Evolutionary conservation across 2,113 vertebrate genomes (phyloP), one percentile per base, ranked within the genome.

Genomic region (Hylia prasina): DNA sequence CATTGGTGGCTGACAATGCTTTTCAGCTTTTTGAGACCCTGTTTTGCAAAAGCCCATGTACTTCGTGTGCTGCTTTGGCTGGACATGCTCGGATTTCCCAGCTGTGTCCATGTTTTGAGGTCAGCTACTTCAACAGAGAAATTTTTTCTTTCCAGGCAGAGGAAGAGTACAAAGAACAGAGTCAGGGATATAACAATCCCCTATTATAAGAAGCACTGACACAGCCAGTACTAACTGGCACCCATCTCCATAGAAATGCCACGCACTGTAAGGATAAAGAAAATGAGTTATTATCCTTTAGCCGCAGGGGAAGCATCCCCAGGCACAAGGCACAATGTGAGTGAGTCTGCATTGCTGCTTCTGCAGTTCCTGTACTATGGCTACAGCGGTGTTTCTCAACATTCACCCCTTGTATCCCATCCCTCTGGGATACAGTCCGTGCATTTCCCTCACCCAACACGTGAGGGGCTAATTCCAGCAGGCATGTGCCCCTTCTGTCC

Each of bases 161-260:
- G 70, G 53, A 94, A 85, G 45, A 85, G 30, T 44, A 90, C 90
- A 95, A 95, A 95, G 88, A 90, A 60, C 40, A 76, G 90, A 92
- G 82, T 90, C 92, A 79, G 77, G 90, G 61, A 84, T 86, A 44
- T 84, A 96, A 96, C 92, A 93, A 90, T 94, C 90, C 81, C 83
- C 84, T 53, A 95, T 95, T 93, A 75, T 92, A 78, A 83, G 88
- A 92, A 56, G 85, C 79, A 89, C 31, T 0, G 0, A 88, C 76
- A 90, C 40, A 95, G 92, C 72, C 90, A 90, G 88, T 39, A 68
- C 94, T 90, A 90, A 90, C 90, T 94, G 90, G 90, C 86, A 95
- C 76, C 76, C 85, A 94, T 96, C 88, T 90, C 90, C 93, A 96
- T 77, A 94, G 96, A 96, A 96, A 97, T 94, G 90, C 76, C 79